Evolutionary conservation across 2,888 invertebrate genomes (phyloP), one percentile per base, ranked within the genome.

Genomic region (Pantelozetes paolii): DNA sequence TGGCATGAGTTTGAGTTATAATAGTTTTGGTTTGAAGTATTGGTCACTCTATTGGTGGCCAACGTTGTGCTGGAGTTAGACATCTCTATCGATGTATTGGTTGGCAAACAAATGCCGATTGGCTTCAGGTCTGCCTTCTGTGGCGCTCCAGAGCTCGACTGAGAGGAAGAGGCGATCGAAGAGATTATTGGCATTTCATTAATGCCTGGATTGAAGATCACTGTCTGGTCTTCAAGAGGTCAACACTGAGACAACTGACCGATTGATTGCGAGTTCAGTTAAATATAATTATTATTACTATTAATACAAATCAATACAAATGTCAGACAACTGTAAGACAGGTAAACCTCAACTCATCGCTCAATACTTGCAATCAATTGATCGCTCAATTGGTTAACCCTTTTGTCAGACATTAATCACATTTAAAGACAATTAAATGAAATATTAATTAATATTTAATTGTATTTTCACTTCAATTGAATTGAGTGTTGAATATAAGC

Each of bases 61-160:
- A 50, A 28, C 18, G 45, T 57, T 71, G 71, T 50, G 48, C 50
- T 30, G n/a, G 71, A 23, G 15, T 59, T 72, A 18, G 72, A 42
- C 42, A 72, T 72, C 26, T 72, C 72, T 40, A 62, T 23, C 5
- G 26, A 20, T 8, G 72, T 13, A 62, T 72, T 72, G 2, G 59
- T 1, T 1, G 72, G 62, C 62, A 72, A 72, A 72, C 71, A 71
- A 20, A 72, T 62, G 40, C 72, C 72, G 26, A 72, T 72, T 62
- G 32, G 72, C 48, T 72, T 72, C 28, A 72, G n/a, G 32, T 72
- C 72, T 30, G 36, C 59, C 45, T 59, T 71, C 28, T 30, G 23
- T 54, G 59, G 72, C 32, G 28, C 28, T n/a, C 54, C 57, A n/a
- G 71, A 36, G 9, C 36, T 54, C 36, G 72, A 28, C 9, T 28